Evolutionary conservation across 2,113 vertebrate genomes (phyloP), one percentile per base, ranked within the genome.

Genomic region (Casuarius casuarius): DNA sequence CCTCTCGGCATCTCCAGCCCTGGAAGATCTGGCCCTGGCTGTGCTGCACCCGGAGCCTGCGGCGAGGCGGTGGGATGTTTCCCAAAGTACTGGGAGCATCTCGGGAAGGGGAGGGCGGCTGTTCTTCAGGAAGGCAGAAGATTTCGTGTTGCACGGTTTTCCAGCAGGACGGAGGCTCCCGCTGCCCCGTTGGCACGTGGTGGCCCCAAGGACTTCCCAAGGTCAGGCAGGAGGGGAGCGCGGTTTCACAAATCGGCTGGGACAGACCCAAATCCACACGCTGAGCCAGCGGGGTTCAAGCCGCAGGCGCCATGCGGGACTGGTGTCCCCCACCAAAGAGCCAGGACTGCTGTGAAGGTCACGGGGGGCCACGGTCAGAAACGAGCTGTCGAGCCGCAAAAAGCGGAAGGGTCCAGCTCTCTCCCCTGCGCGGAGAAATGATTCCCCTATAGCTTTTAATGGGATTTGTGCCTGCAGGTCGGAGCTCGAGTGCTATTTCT

Each of bases 401-500:
- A 62, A 86, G 62, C 67, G 93, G 44, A 74, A 79, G 84, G 76
- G 56, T 75, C 76, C 66, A 42, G 75, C 56, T 56, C 82, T 72
- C 87, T 62, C 40, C 67, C 46, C 56, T 2, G 0, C 31, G 6
- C 18, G 15, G 75, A 77, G 74, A 66, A 89, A 94, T 19, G 25
- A 33, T 92, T 95, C 72, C 65, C 92, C 92, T 75, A 59, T 22
- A 89, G 94, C 90, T 93, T 92, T 95, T 92, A 93, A 86, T 93
- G 92, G 85, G 90, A 93, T 95, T 95, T 94, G 94, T 94, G 93
- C 93, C 91, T 97, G 93, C 95, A 97, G 97, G 94, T 96, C 78
- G 94, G 95, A 97, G 95, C 94, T 97, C 87, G 29, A 80, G 87
- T 96, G 94, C 96, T 96, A 96, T 97, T 97, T 96, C 92, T 89